Percentiles rank a stretch among this genome's conserved stretches.
Evolutionary conservation across 2,797 vertebrate genomes (phyloP).

Genomic region (Eleutherodactylus coqui): DNA sequence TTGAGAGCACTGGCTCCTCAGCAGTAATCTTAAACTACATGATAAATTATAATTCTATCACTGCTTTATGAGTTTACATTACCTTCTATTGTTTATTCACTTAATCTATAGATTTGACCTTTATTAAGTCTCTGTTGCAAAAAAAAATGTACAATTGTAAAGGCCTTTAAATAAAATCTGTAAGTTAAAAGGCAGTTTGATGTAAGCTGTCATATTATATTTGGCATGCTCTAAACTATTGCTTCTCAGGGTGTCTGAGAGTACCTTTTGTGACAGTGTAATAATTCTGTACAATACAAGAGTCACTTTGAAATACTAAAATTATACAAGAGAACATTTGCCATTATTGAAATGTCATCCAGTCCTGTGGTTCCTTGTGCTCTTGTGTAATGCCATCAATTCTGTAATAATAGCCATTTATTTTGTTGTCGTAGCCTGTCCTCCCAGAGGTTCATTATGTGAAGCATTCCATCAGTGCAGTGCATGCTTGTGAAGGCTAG

Average conservation of each 20-base stretch:
- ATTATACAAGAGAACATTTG: constrained; percentile 34
- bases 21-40: neutral
- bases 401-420: constrained; percentile 43
- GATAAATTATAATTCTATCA: neutral
- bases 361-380: constrained; percentile 26
- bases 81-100: neutral
- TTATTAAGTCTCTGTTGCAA: neutral
- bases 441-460: constrained; percentile 2
- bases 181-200: neutral
- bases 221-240: neutral
- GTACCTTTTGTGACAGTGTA: constrained; percentile 28
- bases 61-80: neutral
- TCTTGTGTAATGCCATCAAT: constrained; percentile 28
- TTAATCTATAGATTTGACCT: neutral
- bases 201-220: constrained; percentile 4
- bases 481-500: neutral
- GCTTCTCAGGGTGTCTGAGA: neutral
- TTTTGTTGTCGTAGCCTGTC: constrained; percentile 28
- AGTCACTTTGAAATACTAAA: constrained; percentile 36
- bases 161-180: neutral
- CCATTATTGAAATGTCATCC: constrained; percentile 46
- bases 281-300: constrained; percentile 36
- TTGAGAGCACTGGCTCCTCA: neutral
- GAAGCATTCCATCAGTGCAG: neutral
- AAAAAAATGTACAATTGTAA: neutral